Evolutionary conservation across 2,797 vertebrate species (phyloP).

Genomic region (Buphagus erythrorhynchus): DNA sequence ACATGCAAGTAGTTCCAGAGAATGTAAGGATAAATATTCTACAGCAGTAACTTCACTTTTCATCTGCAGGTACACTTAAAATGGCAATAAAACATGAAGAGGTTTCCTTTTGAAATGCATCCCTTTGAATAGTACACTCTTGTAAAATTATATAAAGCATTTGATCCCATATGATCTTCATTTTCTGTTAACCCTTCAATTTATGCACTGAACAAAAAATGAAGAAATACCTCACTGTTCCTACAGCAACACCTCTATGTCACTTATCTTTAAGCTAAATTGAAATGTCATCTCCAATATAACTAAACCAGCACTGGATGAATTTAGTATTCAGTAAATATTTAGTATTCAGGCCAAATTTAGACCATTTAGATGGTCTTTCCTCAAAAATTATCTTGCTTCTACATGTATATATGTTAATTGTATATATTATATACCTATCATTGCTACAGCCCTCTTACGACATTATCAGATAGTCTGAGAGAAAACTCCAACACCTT

Average conservation of each 20-base stretch:
- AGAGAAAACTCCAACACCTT: neutral
- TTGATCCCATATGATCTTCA: neutral
- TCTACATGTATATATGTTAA: neutral
- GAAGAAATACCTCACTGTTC: neutral
- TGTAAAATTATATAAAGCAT: neutral
- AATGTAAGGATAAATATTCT: neutral
- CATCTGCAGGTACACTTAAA: neutral
- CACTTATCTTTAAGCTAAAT: neutral
- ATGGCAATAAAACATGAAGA: neutral
- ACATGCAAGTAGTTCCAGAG: neutral
- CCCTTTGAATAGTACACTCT: neutral
- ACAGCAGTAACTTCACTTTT: neutral
- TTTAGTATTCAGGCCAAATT: neutral
- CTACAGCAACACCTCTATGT: neutral
- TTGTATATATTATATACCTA: neutral
- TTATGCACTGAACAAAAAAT: neutral
- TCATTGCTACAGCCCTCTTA: neutral
- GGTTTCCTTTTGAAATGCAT: neutral
- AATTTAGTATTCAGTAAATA: neutral
- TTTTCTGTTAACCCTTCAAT: neutral
- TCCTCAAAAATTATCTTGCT: neutral
- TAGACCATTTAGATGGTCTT: neutral
- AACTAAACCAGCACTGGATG: neutral
- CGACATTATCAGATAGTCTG: neutral
- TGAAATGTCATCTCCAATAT: neutral